Conservation (phyloP, 2,113 vertebrate species). For the Ellobius talpinus region DNA sequence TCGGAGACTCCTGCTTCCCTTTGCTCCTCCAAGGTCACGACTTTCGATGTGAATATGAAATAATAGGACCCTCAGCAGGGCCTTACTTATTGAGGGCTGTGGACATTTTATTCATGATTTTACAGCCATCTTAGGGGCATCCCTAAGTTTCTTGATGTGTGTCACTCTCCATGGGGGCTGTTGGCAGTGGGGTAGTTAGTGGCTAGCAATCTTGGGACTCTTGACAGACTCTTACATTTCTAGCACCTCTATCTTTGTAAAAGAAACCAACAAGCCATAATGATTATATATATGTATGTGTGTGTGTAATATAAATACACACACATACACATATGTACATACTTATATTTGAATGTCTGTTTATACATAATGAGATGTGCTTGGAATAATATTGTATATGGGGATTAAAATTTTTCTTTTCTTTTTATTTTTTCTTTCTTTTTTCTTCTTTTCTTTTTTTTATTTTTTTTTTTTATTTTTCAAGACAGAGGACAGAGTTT, state of each 20-base stretch:
- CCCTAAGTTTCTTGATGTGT: background rate
- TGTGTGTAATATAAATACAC: no score
- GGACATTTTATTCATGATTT: background rate
- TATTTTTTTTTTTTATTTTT: no score
- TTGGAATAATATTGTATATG: background rate
- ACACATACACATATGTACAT: background rate
- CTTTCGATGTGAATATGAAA: slow-evolving; percentile 2
- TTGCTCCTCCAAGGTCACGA: slow-evolving; percentile 36
- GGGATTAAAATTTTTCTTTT: background rate
- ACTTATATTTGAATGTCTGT: background rate
- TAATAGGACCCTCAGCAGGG: background rate
- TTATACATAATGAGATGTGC: background rate
- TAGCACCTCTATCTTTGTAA: background rate
- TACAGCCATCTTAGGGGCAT: background rate
- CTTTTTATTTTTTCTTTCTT: no score
- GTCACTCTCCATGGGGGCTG: background rate
- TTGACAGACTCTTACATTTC: background rate
- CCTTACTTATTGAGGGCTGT: background rate
- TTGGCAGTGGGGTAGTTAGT: background rate
- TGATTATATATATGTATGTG: background rate
- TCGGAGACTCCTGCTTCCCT: slow-evolving; percentile 22
- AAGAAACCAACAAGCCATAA: background rate
- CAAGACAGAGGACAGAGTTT: no score
- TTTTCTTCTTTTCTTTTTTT: no score
- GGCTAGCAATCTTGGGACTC: background rate